Conservation (phyloP, 2,888 invertebrate species). For the Mesorhabditis spiculigera region DNA sequence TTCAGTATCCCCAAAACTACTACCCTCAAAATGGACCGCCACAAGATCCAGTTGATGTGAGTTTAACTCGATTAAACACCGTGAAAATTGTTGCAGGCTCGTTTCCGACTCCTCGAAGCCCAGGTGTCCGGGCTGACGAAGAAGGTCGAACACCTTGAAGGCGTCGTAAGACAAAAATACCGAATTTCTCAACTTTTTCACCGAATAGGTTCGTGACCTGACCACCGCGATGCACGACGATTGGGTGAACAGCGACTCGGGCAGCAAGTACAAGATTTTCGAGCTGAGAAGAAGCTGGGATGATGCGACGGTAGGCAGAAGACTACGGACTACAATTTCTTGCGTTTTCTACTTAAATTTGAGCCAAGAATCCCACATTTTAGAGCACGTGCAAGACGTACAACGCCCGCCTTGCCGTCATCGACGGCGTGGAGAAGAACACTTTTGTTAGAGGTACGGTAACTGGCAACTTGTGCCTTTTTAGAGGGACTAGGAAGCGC, state of each 20-base stretch:
- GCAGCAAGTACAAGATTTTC: conserved; percentile 37
- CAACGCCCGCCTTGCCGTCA: conserved; percentile 33
- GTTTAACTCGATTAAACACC: background rate
- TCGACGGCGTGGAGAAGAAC: conserved; percentile 38
- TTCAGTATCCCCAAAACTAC: background rate
- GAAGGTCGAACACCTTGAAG: background rate
- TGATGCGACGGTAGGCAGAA: conserved; percentile 31
- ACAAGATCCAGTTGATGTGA: background rate
- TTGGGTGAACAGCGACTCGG: conserved; percentile 36
- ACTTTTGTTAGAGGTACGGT: conserved; percentile 29
- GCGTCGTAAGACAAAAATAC: too few relatives aligned
- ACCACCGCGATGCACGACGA: conserved; percentile 25
- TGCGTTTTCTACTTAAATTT: background rate
- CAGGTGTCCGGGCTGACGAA: background rate
- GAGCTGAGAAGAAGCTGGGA: conserved; percentile 39
- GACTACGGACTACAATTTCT: background rate
- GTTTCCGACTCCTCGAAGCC: background rate
- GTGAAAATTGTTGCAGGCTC: background rate
- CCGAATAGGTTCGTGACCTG: conserved; percentile 16
- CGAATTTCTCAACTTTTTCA: background rate
- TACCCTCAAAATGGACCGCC: background rate
- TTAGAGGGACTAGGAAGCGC: background rate
- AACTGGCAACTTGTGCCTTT: background rate
- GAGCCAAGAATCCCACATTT: background rate
- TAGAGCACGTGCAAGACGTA: conserved; percentile 29